Conservation (phyloP, 92 coral and sea anemone genomes). For the Parazoanthus darwini region DNA sequence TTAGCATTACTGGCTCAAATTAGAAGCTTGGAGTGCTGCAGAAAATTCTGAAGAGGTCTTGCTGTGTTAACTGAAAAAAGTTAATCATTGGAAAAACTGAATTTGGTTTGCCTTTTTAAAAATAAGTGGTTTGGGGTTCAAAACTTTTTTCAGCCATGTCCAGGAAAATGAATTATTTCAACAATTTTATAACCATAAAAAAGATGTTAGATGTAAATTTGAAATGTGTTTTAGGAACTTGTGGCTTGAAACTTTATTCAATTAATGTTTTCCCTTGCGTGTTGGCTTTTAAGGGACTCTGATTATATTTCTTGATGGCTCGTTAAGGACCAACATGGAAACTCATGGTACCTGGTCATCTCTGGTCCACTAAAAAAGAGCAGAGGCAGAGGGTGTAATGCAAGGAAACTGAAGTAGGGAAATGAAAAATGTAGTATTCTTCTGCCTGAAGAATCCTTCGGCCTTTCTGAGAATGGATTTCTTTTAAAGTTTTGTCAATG, state of each 20-base stretch:
- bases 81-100: conserved; percentile 1
- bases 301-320: conserved; percentile 6
- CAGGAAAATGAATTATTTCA: neutral
- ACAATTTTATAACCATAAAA: conserved; percentile 4
- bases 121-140: conserved; percentile 8
- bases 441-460: conserved; percentile 3
- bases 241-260: conserved; percentile 1
- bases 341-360: conserved; percentile 9
- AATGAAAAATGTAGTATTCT: conserved; percentile 4
- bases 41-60: neutral
- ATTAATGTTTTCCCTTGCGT: conserved; percentile 1
- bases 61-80: neutral
- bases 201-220: conserved; percentile 4
- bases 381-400: conserved; percentile 10
- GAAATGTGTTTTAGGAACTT: conserved; percentile 3
- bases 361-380: conserved; percentile 8
- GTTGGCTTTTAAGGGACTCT: conserved; percentile 8
- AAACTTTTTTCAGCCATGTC: conserved; percentile 7
- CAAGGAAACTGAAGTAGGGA: conserved; percentile 5
- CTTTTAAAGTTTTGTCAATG: conserved; percentile 5
- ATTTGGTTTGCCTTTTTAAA: conserved; percentile 1
- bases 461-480: neutral
- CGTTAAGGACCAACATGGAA: conserved; percentile 8
- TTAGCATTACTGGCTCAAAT: conserved; percentile 3
- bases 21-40: conserved; percentile 2